Evolutionary conservation across 1,140 invertebrate species (phyloP).

Genomic region (Lepidurus packardi): DNA sequence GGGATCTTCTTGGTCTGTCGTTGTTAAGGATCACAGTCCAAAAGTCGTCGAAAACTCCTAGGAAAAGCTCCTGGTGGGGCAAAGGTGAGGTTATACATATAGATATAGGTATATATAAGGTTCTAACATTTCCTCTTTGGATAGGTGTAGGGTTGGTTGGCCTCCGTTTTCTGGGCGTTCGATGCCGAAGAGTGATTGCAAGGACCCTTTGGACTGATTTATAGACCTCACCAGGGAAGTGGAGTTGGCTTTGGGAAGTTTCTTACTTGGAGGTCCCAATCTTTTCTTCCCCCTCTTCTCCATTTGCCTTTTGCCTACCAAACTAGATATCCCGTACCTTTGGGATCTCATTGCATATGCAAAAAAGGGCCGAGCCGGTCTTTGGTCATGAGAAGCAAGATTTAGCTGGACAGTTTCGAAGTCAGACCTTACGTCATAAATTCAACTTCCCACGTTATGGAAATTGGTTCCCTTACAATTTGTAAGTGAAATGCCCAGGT

Average conservation of each 20-base stretch:
- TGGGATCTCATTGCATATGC: slow-evolving; percentile 5
- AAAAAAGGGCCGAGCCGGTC: background rate
- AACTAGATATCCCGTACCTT: background rate
- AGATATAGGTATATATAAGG: background rate
- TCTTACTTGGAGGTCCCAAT: slow-evolving; percentile 7
- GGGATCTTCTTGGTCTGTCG: background rate
- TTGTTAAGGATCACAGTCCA: background rate
- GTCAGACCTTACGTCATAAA: background rate
- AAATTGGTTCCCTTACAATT: slow-evolving; percentile 7
- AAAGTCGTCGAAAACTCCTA: background rate
- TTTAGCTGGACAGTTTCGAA: background rate
- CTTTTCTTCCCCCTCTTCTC: background rate
- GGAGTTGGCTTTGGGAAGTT: background rate
- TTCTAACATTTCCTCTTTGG: background rate
- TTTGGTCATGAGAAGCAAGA: background rate
- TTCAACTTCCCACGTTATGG: background rate
- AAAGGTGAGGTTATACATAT: background rate
- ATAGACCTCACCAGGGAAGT: slow-evolving; percentile 18
- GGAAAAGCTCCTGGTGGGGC: background rate
- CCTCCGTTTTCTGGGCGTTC: slow-evolving; percentile 3
- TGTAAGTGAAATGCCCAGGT: background rate
- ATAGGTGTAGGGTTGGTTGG: slow-evolving; percentile 5
- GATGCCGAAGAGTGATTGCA: slow-evolving; percentile 18
- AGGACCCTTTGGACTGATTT: slow-evolving; percentile 8
- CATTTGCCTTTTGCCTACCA: background rate